Base-by-base conservation (phyloP, 37 sponge, comb jelly and placozoan genomes). In the Eunapius fragilis region DNA sequence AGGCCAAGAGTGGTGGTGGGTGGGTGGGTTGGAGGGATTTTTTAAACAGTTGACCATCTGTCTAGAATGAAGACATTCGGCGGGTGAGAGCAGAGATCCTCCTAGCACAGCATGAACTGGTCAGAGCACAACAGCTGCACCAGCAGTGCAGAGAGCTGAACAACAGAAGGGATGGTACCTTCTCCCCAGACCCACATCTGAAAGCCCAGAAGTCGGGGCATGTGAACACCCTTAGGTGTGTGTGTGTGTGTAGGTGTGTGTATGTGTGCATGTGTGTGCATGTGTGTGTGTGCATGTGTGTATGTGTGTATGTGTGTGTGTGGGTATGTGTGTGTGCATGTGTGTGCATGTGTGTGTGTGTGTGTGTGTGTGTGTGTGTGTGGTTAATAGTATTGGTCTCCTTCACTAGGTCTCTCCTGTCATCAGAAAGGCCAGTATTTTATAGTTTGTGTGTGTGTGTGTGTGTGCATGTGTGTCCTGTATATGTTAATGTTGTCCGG, bases 41-140 rank as follows among this genome's bases (percentile, higher is more conserved):
- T 41, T 41, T 41, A 41, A 6, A 41, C 3, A 9, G 3, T 58
- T 13, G 14, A 9, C 31, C 25, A 23, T 4, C 67, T 10, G 7
- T 49, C n/a, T 37, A 94, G 92, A 85, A 91, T 88, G 92, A 80
- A 25, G 95, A 94, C 47, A 77, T 91, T 6, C 75, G 75, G 67
- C 0, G 25, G 31, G 67, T 91, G 37, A 37, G 77, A 69, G 76
- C 77, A 12, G 95, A 94, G 75, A 47, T 94, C 4, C 24, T 5
- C 2, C 36, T 70, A 22, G 90, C 78, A 19, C 30, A 31, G 45
- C 84, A 89, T 10, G 84, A 93, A 88, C 73, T 93, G 36, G 47
- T 30, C 9, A 45, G 35, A 14, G 87, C 87, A 4, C 47, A 87
- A 11, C 81, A 90, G 81, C 87, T 93, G 31, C 79, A 48, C 30